Base-by-base conservation (phyloP, 2,113 vertebrate genomes). In the Salvelinus sp. region DNA sequence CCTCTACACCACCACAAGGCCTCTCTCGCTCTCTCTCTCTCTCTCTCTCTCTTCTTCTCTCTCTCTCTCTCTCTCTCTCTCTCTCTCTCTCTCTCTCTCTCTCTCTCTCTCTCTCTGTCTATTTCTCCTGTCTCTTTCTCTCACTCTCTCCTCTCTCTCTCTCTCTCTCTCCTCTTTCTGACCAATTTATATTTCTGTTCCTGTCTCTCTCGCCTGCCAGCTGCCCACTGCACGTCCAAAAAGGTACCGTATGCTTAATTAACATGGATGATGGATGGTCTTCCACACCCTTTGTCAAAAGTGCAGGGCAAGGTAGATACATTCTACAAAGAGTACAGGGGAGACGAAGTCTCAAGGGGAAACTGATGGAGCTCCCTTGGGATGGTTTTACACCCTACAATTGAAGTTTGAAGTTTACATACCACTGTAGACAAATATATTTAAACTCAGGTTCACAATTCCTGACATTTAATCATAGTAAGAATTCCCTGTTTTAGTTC, bases 161-260 rank as follows among this genome's bases (percentile, higher is more conserved):
- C 23, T 23, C 23, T 23, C 23, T 23, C 23, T 30, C 28, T 30
- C 28, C 33, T 1, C 7, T 38, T 7, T 44, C 38, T 23, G 72
- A 73, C 72, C 72, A 44, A 73, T 73, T 73, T 44, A 64, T 64
- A 64, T 73, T 73, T 60, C 60, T 48, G 7, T 16, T 73, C 33
- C 6, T 73, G 58, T 63, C 60, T 69, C 67, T 38, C 38, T 6
- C 10, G 6, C 28, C 16, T 69, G 67, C 67, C 67, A 69, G 67
- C 67, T 44, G 30, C 67, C 67, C 67, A 69, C 30, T 33, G 67
- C 18, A 44, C 33, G 2, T 13, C 30, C 33, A 22, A 33, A 44
- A 33, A 69, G 30, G 33, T 44, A 44, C 38, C 38, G 2, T 69
- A 69, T 44, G 67, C 33, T 69, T 47, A 44, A 69, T 38, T 69